Base-by-base conservation (phyloP, 92 coral and sea anemone species). In the Phenganax subtilis region DNA sequence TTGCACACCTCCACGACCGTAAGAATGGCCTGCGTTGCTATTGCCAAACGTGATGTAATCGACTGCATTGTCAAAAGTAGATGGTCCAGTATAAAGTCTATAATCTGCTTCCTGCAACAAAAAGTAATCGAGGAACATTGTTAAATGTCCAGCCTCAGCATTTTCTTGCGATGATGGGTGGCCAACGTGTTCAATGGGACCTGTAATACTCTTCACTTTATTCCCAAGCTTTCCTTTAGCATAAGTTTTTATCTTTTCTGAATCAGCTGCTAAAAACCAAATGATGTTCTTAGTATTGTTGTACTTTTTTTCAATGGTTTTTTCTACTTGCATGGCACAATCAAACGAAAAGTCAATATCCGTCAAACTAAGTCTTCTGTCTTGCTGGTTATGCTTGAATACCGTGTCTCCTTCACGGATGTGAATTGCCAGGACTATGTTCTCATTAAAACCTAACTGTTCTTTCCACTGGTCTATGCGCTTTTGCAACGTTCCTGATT, bases 211-310 rank as follows among this genome's bases (percentile, higher is more conserved):
- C 70, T 15, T 63, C 9, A 92, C 90, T 79, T 89, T 89, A 11
- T 67, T 83, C 17, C 93, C 92, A 67, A 73, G 91, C 11, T 72
- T 73, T 54, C 65, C 64, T 70, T 65, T 83, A 8, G 92, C 93
- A 55, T 69, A 89, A 14, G 72, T 71, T 80, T 92, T 91, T 70
- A 89, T 92, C 44, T 54, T 51, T 11, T 10, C 80, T 31, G 91
- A 84, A 70, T 93, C 97, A 11, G 96, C 91, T 0, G 97, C 90
- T n/a, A 93, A 71, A 73, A 93, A 93, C 96, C 96, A 93, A 31
- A 81, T 86, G 7, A 85, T 72, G 9, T 79, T 75, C 53, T 85
- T 85, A 15, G 75, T 59, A 10, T 75, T 25, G 29, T 63, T 20
- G 25, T 20, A 29, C 12, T 67, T 78, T 37, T 66, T 66, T 8